A percentile compares a stretch with the other conserved stretches of the same genome.
Evolutionary conservation across 2,888 invertebrate genomes (phyloP).

Genomic region (Microchrysa polita): DNA sequence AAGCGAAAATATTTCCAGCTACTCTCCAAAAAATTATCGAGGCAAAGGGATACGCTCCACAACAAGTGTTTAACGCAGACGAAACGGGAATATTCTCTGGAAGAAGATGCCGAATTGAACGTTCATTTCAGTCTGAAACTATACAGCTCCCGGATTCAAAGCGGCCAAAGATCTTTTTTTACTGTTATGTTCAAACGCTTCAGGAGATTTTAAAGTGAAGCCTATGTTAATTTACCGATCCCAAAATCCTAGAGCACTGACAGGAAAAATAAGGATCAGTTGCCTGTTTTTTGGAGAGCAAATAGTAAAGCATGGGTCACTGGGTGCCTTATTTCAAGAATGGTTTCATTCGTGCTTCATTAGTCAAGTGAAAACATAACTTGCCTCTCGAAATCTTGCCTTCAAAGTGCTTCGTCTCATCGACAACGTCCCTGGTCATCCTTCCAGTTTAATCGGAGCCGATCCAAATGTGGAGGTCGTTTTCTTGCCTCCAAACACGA

Average conservation of each 20-base stretch:
- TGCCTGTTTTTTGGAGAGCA: neutral
- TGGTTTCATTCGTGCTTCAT: neutral
- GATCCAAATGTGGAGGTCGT: neutral
- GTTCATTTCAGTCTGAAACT: too few species aligned
- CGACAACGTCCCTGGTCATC: neutral
- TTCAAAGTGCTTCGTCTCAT: neutral
- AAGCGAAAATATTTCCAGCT: too few species aligned
- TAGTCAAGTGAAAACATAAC: neutral
- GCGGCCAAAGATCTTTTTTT: neutral
- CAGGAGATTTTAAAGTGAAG: neutral
- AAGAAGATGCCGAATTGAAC: too few species aligned
- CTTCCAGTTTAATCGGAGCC: conserved; percentile 3
- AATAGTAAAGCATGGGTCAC: conserved; percentile 9
- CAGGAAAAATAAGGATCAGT: conserved; percentile 1
- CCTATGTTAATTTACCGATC: neutral
- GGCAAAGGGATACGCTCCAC: too few species aligned
- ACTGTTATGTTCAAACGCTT: neutral
- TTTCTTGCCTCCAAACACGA: conserved; percentile 2
- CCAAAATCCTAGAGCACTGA: conserved; percentile 14
- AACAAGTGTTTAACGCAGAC: too few species aligned
- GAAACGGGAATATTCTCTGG: too few species aligned
- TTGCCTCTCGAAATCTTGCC: neutral
- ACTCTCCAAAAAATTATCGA: too few species aligned
- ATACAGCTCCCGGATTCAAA: neutral
- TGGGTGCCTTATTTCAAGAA: conserved; percentile 15